A percentile compares a stretch with the other conserved stretches of the same genome.
Evolutionary conservation across 2,888 invertebrate species (phyloP).

Genomic region (Metopia argyrocephala): DNA sequence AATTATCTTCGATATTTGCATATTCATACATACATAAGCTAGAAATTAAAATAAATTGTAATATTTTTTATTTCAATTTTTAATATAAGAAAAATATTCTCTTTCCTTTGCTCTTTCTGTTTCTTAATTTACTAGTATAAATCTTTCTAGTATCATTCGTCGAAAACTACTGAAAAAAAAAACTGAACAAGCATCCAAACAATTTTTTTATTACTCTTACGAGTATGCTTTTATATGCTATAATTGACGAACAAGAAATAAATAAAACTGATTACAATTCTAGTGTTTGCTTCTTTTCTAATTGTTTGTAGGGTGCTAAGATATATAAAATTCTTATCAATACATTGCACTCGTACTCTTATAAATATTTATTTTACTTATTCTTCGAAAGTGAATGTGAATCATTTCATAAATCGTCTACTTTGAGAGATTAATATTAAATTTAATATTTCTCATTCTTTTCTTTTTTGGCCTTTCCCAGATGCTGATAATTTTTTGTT

Average conservation of each 20-base stretch:
- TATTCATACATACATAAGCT: no score
- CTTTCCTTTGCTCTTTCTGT: no score
- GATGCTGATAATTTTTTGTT: constrained; percentile 43
- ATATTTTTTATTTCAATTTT: no score
- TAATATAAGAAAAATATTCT: no score
- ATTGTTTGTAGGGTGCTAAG: not conserved
- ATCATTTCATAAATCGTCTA: constrained; percentile 35
- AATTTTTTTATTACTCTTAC: no score
- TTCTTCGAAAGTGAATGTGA: constrained; percentile 15
- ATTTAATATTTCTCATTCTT: not conserved
- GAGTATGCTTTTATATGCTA: no score
- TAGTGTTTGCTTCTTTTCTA: not conserved
- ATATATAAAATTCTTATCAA: not conserved
- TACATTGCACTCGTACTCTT: not conserved
- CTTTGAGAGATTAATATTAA: constrained; percentile 33
- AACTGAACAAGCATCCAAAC: no score
- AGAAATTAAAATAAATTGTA: no score
- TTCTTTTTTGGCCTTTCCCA: not conserved
- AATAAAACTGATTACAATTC: not conserved
- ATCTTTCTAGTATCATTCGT: no score
- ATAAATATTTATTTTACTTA: not conserved
- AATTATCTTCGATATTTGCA: no score
- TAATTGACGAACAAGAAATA: not conserved
- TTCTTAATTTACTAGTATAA: no score
- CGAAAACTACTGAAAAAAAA: no score